Evolutionary conservation across 2,113 vertebrate species (phyloP), one percentile per base, ranked within the genome.

Genomic region (Camarhynchus parvulus): DNA sequence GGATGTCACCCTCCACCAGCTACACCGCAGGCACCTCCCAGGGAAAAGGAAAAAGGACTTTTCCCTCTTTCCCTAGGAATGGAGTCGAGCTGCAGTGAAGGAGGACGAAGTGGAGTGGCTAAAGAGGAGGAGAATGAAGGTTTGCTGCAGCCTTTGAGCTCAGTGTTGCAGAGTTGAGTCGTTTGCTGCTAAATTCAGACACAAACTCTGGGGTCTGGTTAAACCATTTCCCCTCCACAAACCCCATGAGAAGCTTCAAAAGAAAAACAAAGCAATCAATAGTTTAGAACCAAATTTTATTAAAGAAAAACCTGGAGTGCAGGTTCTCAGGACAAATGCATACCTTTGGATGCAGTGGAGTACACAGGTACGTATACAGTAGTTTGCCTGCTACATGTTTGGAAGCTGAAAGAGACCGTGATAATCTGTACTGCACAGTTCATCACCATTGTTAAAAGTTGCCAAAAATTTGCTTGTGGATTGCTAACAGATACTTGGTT

Each of bases 401-500:
- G 92, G 92, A 96, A 93, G 90, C 94, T 90, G 89, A 95, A 95
- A 67, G 94, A 94, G 73, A 77, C 50, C 0, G 21, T 87, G 89
- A 91, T 73, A 87, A 96, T 87, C 96, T 98, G 97, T 94, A 96
- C 94, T 93, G 92, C 95, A 96, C 97, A 98, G 96, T 81, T 97
- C 90, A 96, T 93, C 96, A 74, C 83, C 83, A 77, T 87, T 39
- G 24, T 95, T 95, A 96, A 73, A 97, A 97, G 95, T 97, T 87
- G 96, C 73, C 89, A 78, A 93, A 86, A 95, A 53, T 33, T 95
- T 23, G 58, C 62, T 77, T 79, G 95, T 91, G 91, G 77, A 97
- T 97, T 87, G 89, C 95, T 96, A 94, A 95, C 95, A 97, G 96
- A 96, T 97, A 98, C 97, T 97, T 94, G 96, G 94, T 97, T 98